Conservation (phyloP, 2,888 invertebrate genomes). For the Heliconius cydno region DNA sequence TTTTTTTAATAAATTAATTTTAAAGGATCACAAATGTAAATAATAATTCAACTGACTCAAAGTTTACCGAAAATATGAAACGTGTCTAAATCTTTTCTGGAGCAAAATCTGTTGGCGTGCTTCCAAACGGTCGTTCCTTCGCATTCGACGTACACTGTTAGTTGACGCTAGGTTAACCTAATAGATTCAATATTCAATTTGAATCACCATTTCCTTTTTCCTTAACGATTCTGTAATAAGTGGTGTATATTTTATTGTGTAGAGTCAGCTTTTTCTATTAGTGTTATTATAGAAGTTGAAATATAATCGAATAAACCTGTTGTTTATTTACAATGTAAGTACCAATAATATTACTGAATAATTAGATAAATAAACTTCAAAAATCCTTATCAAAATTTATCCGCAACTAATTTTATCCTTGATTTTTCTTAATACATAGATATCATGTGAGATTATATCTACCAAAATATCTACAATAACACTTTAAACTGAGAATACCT, state of each 20-base stretch:
- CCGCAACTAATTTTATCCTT: too few relatives aligned
- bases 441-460: background rate
- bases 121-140: constrained; percentile 57
- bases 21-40: background rate
- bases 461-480: constrained; percentile 20
- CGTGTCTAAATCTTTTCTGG: constrained; percentile 47
- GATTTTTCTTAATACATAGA: background rate
- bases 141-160: constrained; percentile 64
- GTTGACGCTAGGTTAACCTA: constrained; percentile 70
- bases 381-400: background rate
- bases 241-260: background rate
- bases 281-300: background rate
- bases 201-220: constrained; percentile 29
- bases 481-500: constrained; percentile 29
- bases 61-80: constrained; percentile 38
- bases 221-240: constrained; percentile 24
- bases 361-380: too few relatives aligned
- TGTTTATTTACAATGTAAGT: constrained; percentile 21
- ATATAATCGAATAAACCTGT: background rate
- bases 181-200: constrained; percentile 58
- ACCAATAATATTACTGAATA: background rate
- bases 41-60: constrained; percentile 10
- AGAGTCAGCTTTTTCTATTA: background rate
- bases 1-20: background rate
- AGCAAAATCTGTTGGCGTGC: constrained; percentile 51